phyloP scores from a whole-genome alignment of 1,140 invertebrate genomes.

The Ephestia elutella region DNA sequence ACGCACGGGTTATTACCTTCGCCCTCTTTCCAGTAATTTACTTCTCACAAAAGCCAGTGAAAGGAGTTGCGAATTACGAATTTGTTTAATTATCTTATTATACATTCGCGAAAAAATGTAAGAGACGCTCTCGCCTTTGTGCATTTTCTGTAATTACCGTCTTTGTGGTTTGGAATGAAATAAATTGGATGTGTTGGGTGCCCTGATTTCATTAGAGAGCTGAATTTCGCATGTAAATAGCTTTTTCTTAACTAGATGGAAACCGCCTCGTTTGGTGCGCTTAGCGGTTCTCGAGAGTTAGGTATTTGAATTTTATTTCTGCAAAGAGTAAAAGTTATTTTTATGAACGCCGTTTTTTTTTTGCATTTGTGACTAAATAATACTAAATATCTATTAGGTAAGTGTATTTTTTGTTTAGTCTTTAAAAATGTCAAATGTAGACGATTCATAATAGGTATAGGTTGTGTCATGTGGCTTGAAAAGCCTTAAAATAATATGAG shows the following conservation, averaged over 20 bases:
- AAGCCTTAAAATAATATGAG: too few species aligned
- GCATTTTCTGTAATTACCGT: slow-evolving; percentile 14
- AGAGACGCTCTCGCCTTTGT: slow-evolving; percentile 17
- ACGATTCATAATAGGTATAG: too few species aligned
- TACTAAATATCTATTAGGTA: too few species aligned
- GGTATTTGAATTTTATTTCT: too few species aligned
- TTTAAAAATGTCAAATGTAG: too few species aligned
- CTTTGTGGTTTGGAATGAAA: slow-evolving; percentile 16
- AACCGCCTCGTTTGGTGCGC: not conserved
- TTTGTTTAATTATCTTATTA: slow-evolving; percentile 24
- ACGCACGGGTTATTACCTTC: slow-evolving; percentile 6
- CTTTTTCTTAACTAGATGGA: slow-evolving; percentile 8
- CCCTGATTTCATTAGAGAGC: slow-evolving; percentile 13
- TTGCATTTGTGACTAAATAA: too few species aligned
- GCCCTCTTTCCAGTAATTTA: slow-evolving; percentile 10
- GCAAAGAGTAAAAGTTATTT: too few species aligned
- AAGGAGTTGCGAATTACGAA: slow-evolving; percentile 15
- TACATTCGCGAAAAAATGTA: slow-evolving; percentile 17
- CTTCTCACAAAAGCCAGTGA: slow-evolving; percentile 17
- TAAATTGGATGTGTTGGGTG: slow-evolving; percentile 14
- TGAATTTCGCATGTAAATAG: slow-evolving; percentile 10
- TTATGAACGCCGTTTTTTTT: too few species aligned
- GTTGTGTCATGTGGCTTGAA: too few species aligned
- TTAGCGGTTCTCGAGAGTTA: too few species aligned
- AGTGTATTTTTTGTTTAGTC: too few species aligned